These are phyloP conservation scores for Arothron firmamentum DNA, from an alignment of 2,113 vertebrate species.

Conservation along the genomic window DNA sequence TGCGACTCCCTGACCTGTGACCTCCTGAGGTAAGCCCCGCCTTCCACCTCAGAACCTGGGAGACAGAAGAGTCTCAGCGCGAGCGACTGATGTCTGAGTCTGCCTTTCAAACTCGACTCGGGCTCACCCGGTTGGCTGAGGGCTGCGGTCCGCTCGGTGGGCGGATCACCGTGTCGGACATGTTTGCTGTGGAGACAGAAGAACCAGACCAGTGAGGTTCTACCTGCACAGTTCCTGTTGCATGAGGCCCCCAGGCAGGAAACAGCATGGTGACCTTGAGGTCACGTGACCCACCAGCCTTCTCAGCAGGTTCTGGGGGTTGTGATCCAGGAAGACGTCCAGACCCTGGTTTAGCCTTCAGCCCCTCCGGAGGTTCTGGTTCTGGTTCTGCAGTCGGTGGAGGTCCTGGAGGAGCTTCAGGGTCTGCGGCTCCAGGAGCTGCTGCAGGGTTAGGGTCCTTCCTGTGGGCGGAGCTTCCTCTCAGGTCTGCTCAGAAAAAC, in stretches of 20 bases:
- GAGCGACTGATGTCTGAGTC: no score
- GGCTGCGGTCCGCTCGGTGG: conserved; percentile 19
- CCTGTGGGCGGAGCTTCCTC: conserved; percentile 22
- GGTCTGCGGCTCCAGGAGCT: neutral
- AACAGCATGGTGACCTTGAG: neutral
- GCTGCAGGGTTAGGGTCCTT: conserved; percentile 6
- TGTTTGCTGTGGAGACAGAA: conserved; percentile 29
- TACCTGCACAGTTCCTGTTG: neutral
- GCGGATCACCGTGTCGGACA: conserved; percentile 25
- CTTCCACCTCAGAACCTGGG: conserved; percentile 27
- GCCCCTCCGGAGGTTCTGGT: neutral
- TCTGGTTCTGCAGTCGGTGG: conserved; percentile 6
- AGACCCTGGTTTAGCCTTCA: no score
- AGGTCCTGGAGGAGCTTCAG: conserved; percentile 5
- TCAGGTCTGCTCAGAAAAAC: conserved; percentile 8
- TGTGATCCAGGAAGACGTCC: no score
- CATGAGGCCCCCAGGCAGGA: neutral
- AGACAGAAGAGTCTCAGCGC: no score
- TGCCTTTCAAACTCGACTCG: no score
- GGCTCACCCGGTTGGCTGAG: conserved; percentile 27
- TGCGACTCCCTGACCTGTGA: conserved; percentile 27
- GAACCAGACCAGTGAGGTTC: neutral
- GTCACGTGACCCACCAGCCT: conserved; percentile 11
- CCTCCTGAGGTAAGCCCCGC: conserved; percentile 17
- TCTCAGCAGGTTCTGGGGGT: neutral